Evolutionary conservation across 2,113 vertebrate genomes (phyloP), one percentile per base, ranked within the genome.

Genomic region (Chloroceryle aenea): DNA sequence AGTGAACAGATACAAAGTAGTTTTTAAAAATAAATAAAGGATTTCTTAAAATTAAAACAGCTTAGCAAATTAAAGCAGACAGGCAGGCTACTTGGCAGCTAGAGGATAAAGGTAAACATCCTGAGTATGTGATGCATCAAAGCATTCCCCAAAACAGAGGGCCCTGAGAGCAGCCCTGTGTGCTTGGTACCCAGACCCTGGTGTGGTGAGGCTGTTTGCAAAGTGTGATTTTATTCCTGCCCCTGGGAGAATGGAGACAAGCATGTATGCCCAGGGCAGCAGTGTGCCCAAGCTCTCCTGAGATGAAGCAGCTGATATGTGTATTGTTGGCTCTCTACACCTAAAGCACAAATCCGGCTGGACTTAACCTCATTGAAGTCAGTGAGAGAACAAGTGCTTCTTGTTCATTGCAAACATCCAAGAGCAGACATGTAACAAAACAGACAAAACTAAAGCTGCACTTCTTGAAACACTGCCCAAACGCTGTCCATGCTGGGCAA

Each of bases 331-430:
- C 86, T 81, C 50, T 53, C 47, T 42, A 36, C 47, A 81, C 61
- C 63, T 67, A 78, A 81, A 91, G 23, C 64, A 75, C 56, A 82
- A 74, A 89, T 78, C 87, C 89, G 93, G 84, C 80, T 93, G 91
- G 87, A 89, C 64, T 69, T 42, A 67, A 42, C 38, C 32, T 87
- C 47, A 7, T 0, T 66, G 89, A 84, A 95, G 61, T 11, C 2
- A 0, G 36, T 38, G 52, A 45, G 47, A 85, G 76, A 94, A 94
- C 91, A 94, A 96, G 53, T 36, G 53, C 27, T 43, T 91, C 87
- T 94, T 96, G 74, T 91, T 94, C 82, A 52, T 53, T 36, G 36
- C 14, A 53, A 91, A 82, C 27, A 61, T 68, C 47, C 67, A 76
- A 89, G 47, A 68, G 34, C 34, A 93, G 66, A 82, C 32, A 8